Conservation (phyloP, 2,113 vertebrate species). For the Hiodon tergisus region DNA sequence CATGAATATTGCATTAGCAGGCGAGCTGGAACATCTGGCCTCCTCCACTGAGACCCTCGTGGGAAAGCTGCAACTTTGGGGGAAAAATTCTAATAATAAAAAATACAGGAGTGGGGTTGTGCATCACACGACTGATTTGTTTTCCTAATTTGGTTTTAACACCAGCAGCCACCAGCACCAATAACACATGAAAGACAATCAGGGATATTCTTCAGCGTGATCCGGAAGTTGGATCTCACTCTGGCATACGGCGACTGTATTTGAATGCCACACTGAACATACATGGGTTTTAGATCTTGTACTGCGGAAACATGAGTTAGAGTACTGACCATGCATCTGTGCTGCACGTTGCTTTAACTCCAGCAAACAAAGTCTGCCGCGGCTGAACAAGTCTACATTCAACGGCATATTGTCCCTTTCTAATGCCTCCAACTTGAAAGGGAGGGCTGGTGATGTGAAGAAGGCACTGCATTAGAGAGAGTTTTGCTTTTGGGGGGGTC, state of each 20-base stretch:
- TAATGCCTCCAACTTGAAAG: background rate
- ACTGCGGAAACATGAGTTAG: background rate
- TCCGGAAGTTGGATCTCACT: background rate
- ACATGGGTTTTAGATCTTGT: background rate
- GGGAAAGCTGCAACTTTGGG: constrained; percentile 70
- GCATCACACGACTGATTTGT: constrained; percentile 70
- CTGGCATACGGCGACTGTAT: too few relatives aligned
- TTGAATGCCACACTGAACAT: background rate
- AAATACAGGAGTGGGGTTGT: constrained; percentile 50
- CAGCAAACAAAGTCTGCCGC: background rate
- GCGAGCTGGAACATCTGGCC: constrained; percentile 75
- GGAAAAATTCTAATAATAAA: constrained; percentile 61
- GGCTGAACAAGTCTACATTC: constrained; percentile 12
- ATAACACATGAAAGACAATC: constrained; percentile 39
- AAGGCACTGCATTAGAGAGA: background rate
- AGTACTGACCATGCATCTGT: background rate
- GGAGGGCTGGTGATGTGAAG: constrained; percentile 2
- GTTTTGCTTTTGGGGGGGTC: background rate
- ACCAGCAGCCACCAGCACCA: constrained; percentile 46
- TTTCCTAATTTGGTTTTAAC: constrained; percentile 72
- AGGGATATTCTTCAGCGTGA: background rate
- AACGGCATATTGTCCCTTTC: constrained; percentile 25
- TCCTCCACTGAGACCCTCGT: constrained; percentile 69
- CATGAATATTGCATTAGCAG: constrained; percentile 77
- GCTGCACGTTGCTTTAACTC: too few relatives aligned